Base-by-base conservation (phyloP, 1,140 invertebrate species). In the Cotesia vestalis region DNA sequence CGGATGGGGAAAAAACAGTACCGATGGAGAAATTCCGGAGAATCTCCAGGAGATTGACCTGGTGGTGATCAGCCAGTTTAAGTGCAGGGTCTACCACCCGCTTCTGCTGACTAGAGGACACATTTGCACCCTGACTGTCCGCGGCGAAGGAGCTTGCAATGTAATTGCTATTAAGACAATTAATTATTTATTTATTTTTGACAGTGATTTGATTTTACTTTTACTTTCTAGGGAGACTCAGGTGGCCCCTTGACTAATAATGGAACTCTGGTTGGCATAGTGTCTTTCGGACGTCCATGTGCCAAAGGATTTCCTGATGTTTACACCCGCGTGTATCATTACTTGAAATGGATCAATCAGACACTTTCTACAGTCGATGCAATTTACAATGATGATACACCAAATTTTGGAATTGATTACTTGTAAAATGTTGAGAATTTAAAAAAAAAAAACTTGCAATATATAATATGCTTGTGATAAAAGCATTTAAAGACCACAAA, bases 271-370 rank as follows among this genome's bases (percentile, higher is more conserved):
- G 74, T 89, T 66, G 90, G 90, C 9, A 83, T 90, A 9, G 89
- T 89, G 1, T 90, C 89, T 0, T 91, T 89, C 82, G 89, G 89
- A 5, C 78, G 87, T 11, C 89, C 89, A 4, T 91, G 90, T 76
- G 90, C 88, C 4, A 76, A 72, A 8, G 87, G 88, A 4, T 86
- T 84, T 20, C 89, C 89, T 34, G 89, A 90, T 78, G 88, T 90
- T 71, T 90, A 87, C 80, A 85, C 84, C 0, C 80, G 86, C 3
- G 78, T 89, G 57, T 84, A 83, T 71, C 80, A 83, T 20, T 88
- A 82, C 77, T 70, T 75, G 3, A 67, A 64, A 57, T 89, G 87
- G 87, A 78, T 88, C 8, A 46, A 46, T 46, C 40, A 46, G 11
- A 46, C 40, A 46, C 6, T 46, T 2, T 4, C 40, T 9, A 11